Evolutionary conservation across 1,140 invertebrate genomes (phyloP).

Genomic region (Calephelis virginiensis): DNA sequence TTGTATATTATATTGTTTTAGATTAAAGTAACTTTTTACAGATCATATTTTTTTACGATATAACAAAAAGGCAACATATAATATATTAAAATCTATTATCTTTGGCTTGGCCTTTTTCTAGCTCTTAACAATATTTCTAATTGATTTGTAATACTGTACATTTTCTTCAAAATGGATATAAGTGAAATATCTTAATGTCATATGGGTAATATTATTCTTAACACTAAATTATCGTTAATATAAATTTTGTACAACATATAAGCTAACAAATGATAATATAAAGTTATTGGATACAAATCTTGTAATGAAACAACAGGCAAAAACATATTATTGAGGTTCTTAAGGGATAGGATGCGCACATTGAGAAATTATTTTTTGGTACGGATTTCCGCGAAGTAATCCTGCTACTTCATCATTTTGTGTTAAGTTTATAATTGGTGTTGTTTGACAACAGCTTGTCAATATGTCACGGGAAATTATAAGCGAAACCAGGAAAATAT

Average conservation of each 20-base stretch:
- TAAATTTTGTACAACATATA: neutral
- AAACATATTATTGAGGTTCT: no score
- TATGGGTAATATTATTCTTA: neutral
- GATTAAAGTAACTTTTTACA: slow-evolving; percentile 4
- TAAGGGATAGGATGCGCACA: no score
- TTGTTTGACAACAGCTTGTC: no score
- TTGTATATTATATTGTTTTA: slow-evolving; percentile 7
- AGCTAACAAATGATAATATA: no score
- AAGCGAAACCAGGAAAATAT: no score
- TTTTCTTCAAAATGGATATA: neutral
- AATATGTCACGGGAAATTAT: no score
- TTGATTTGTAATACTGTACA: slow-evolving; percentile 9
- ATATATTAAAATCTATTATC: slow-evolving; percentile 8
- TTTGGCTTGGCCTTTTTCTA: slow-evolving; percentile 6
- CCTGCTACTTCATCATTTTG: no score
- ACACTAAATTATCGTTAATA: neutral
- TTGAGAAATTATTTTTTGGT: no score
- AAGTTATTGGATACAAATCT: no score
- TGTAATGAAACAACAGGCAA: neutral
- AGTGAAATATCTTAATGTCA: neutral
- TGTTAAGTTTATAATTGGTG: no score
- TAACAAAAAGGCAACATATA: slow-evolving; percentile 14
- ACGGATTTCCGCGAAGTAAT: no score
- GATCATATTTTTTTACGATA: slow-evolving; percentile 1
- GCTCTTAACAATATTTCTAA: slow-evolving; percentile 8